Evolutionary conservation across 35 echinoderm and acorn worm species (phyloP).

Genomic region (Patiria miniata): DNA sequence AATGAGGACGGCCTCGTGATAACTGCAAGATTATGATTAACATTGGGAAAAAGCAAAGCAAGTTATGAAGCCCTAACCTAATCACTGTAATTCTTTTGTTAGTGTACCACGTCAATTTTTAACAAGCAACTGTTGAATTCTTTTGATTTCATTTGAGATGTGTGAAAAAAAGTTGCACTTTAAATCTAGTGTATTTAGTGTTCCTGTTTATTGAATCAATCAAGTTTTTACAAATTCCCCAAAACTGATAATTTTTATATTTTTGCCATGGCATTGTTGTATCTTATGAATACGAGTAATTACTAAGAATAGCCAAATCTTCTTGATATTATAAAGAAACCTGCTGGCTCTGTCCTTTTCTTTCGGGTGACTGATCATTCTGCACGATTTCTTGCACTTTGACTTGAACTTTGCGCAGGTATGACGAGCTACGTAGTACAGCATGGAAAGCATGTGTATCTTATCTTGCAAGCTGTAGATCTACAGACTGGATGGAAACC

Average conservation of each 20-base stretch:
- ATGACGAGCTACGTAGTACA: no score
- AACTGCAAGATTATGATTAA: not conserved
- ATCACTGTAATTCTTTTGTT: not conserved
- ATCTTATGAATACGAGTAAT: no score
- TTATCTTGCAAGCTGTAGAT: no score
- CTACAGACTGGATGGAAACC: no score
- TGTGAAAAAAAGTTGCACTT: not conserved
- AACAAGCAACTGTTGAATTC: not conserved
- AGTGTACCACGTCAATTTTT: not conserved
- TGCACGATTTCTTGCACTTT: no score
- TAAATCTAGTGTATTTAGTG: not conserved
- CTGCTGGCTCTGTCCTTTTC: no score
- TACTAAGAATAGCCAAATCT: no score
- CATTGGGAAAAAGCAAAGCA: not conserved
- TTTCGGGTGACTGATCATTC: no score
- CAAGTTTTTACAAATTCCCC: not conserved
- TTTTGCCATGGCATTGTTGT: no score
- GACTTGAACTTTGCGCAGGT: no score
- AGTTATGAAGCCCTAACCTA: slow-evolving; percentile 27
- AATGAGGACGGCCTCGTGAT: not conserved
- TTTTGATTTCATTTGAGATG: not conserved
- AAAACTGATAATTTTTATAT: not conserved
- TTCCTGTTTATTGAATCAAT: not conserved
- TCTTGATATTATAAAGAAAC: no score
- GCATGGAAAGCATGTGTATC: no score